Evolutionary conservation across 1,140 invertebrate genomes (phyloP).

Genomic region (Oryzaephilus surinamensis): DNA sequence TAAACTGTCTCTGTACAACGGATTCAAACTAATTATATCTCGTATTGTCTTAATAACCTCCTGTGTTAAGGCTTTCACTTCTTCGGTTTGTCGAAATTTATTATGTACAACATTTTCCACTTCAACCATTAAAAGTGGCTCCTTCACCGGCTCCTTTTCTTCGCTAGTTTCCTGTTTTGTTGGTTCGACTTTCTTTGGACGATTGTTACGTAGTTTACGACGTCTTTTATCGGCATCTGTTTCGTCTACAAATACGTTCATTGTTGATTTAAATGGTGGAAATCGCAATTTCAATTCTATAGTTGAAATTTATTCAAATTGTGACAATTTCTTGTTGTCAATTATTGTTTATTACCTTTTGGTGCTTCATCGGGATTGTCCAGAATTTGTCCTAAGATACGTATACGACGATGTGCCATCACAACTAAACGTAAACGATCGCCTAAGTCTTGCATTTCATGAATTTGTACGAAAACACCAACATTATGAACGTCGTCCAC

Average conservation of each 20-base stretch:
- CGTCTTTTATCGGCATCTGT: conserved; percentile 42
- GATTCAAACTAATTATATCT: conserved; percentile 94
- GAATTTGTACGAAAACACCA: conserved; percentile 96
- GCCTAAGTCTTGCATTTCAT: conserved; percentile 93
- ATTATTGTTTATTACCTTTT: conserved; percentile 17
- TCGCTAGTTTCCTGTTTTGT: conserved; percentile 16
- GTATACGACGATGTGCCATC: conserved; percentile 84
- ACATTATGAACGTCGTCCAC: conserved; percentile 82
- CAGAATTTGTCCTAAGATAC: conserved; percentile 63
- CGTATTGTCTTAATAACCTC: conserved; percentile 96
- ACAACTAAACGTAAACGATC: conserved; percentile 85
- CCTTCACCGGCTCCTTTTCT: conserved; percentile 14
- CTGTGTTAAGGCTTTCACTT: conserved; percentile 94
- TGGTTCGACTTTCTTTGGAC: conserved; percentile 20
- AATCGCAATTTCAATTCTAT: conserved; percentile 44
- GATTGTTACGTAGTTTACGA: conserved; percentile 40
- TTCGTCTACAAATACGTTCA: conserved; percentile 52
- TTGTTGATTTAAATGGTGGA: conserved; percentile 55
- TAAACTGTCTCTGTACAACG: conserved; percentile 81
- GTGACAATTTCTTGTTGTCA: not conserved
- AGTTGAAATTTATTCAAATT: conserved; percentile 5
- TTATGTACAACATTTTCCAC: conserved; percentile 90
- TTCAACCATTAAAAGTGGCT: conserved; percentile 80
- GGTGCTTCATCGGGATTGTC: conserved; percentile 48
- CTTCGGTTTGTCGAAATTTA: conserved; percentile 82